Percentiles rank a stretch among this genome's conserved stretches.
These are phyloP conservation scores for Drosophila mojavensis DNA, from an alignment of 1,140 invertebrate species.

Conservation along the genomic window DNA sequence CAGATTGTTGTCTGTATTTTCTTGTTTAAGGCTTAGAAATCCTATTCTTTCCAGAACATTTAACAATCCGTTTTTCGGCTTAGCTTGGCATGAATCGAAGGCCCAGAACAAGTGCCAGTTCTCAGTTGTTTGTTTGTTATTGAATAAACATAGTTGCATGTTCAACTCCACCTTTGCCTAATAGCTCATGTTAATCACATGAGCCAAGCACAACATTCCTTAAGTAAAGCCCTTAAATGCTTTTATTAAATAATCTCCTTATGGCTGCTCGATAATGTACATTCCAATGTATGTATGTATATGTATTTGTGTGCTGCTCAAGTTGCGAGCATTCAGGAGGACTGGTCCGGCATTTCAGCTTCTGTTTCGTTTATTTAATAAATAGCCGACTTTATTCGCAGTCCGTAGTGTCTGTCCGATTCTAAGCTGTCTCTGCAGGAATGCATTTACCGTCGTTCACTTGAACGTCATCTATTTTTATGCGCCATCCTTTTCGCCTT, in stretches of 20 bases:
- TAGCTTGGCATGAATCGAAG: too few relatives aligned
- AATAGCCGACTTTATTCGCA: conserved; percentile 36
- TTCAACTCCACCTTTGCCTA: too few relatives aligned
- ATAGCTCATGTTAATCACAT: too few relatives aligned
- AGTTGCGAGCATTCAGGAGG: not conserved
- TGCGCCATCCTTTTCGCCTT: conserved; percentile 29
- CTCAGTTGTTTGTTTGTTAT: too few relatives aligned
- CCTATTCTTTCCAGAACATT: too few relatives aligned
- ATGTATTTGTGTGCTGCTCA: not conserved
- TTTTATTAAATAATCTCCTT: conserved; percentile 7
- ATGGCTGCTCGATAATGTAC: not conserved
- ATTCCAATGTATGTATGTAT: not conserved
- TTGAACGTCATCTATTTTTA: conserved; percentile 41
- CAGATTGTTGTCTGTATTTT: not conserved
- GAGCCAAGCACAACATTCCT: not conserved
- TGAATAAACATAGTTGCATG: too few relatives aligned
- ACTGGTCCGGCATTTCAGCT: conserved; percentile 35
- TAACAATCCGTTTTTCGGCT: too few relatives aligned
- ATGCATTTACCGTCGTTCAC: conserved; percentile 46
- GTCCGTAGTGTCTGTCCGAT: not conserved
- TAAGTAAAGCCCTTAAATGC: conserved; percentile 1
- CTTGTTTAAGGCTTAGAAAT: too few relatives aligned
- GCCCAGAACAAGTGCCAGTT: not conserved
- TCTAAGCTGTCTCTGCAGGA: conserved; percentile 31
- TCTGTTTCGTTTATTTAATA: conserved; percentile 48